phyloP scores from a whole-genome alignment of 2,888 invertebrate genomes.

The Anorthoa munda region DNA sequence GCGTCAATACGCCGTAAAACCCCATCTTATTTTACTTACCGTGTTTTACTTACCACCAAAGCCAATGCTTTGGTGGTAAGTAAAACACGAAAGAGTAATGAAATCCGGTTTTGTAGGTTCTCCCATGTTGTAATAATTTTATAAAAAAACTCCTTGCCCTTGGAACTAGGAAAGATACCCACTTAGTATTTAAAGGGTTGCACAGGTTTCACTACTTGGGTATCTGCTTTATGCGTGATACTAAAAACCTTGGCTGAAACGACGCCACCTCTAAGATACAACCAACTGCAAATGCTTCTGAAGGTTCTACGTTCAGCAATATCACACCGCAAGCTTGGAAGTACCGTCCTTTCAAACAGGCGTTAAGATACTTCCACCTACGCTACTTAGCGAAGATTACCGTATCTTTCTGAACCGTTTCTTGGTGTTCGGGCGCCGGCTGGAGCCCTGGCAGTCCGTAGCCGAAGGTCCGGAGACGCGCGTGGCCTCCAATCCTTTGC shows the following conservation, averaged over 20 bases:
- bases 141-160: too few relatives aligned
- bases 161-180: too few relatives aligned
- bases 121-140: too few relatives aligned
- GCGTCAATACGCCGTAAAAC: too few relatives aligned
- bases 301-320: conserved; percentile 33
- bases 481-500: conserved; percentile 96
- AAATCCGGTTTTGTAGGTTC: too few relatives aligned
- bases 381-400: conserved; percentile 81
- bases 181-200: background rate
- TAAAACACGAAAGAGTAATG: background rate
- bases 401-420: conserved; percentile 96
- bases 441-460: conserved; percentile 95
- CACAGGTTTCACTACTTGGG: background rate
- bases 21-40: too few relatives aligned
- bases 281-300: background rate
- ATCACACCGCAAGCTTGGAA: conserved; percentile 47
- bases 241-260: background rate
- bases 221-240: background rate
- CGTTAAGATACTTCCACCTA: conserved; percentile 49
- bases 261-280: too few relatives aligned
- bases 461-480: conserved; percentile 95
- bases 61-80: background rate
- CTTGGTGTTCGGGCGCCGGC: conserved; percentile 95
- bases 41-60: background rate
- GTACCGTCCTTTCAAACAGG: conserved; percentile 47